Evolutionary conservation across 2,797 vertebrate species (phyloP).

Genomic region (Notamacropus eugenii): DNA sequence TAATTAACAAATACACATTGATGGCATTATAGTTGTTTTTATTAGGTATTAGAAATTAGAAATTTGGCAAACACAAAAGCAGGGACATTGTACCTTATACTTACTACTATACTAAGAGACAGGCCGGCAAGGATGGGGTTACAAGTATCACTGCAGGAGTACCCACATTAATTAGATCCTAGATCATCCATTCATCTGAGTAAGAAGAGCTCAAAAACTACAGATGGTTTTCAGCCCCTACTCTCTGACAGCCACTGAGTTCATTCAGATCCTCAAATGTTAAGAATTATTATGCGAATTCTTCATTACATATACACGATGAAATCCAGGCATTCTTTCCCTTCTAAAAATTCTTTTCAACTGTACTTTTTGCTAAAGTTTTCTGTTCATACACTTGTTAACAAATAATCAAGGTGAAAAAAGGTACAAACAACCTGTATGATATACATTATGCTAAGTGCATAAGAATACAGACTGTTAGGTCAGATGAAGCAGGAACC

Average conservation of each 20-base stretch:
- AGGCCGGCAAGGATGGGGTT: not conserved
- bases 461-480: not conserved
- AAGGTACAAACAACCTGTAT: not conserved
- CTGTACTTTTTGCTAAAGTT: too few relatives aligned
- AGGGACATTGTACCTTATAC: not conserved
- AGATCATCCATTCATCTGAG: too few relatives aligned
- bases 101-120: not conserved
- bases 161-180: not conserved
- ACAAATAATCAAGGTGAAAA: not conserved
- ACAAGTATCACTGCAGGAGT: not conserved
- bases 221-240: not conserved
- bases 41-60: slow-evolving; percentile 9
- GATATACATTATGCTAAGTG: not conserved
- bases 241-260: not conserved
- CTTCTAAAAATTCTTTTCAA: not conserved
- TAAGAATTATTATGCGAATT: not conserved
- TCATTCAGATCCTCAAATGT: not conserved
- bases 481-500: not conserved
- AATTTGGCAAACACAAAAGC: not conserved
- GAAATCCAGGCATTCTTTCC: not conserved
- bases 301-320: not conserved
- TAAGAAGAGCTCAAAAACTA: not conserved
- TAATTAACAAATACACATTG: slow-evolving; percentile 8
- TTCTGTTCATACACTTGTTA: too few relatives aligned
- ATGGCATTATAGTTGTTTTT: not conserved